Evolutionary conservation across 1,140 invertebrate species (phyloP), one percentile per base, ranked within the genome.

Genomic region (Pogonognathellus flavescens): DNA sequence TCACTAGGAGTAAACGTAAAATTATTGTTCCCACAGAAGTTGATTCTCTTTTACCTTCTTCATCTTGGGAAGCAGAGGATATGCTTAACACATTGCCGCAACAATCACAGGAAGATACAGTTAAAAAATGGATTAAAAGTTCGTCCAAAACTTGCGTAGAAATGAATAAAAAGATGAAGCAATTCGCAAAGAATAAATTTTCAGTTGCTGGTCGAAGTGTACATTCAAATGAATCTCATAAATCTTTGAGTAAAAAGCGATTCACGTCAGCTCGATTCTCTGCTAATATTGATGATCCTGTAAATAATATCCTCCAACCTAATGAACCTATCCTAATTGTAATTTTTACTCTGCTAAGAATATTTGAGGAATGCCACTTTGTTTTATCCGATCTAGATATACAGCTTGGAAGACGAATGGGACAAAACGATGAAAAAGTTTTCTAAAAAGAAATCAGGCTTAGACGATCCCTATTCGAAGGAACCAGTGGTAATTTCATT

Each of bases 401-500:
- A 70, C 22, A 70, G 50, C 16, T 60, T 84, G 50, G 83, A 84
- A 49, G 83, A 80, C 76, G 83, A 80, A 59, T 84, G 83, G 83
- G 83, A 66, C 9, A 76, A 84, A 80, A 72, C 66, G 7, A 72
- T 72, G 41, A 13, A 25, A n/a, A 72, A 72, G n/a, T 25, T 72
- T 41, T 49, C 66, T 8, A 41, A 31, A 31, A 72, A n/a, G 14
- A 49, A 31, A 49, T 11, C 11, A 11, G 60, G 5, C 22, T 25
- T 66, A 22, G 18, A 22, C 11, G 25, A 70, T 25, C 18, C 66
- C 14, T 76, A 55, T 76, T 72, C 57, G 8, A 14, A 41, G 31
- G 66, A 72, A 16, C 66, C 25, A 5, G n/a, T 13, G 66, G 66
- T 72, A 41, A n/a, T n/a, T 5, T 13, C 49, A 41, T n/a, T 50